These are phyloP conservation scores for Halictus rubicundus DNA, from an alignment of 1,140 invertebrate genomes.

Conservation along the genomic window DNA sequence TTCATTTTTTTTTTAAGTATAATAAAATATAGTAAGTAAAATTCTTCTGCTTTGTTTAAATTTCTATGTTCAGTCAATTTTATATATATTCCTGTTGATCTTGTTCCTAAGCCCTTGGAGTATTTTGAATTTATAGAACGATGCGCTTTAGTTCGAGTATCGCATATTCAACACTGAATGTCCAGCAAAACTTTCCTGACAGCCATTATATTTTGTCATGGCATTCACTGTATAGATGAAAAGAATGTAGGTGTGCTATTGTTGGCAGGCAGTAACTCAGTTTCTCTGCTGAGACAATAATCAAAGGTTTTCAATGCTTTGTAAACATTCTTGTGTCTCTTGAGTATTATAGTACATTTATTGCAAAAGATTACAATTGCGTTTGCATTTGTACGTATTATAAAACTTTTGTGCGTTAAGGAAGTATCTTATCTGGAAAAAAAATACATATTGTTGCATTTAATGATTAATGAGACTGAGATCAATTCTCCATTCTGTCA, in stretches of 20 bases:
- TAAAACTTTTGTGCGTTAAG: slow-evolving; percentile 44
- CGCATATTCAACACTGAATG: slow-evolving; percentile 44
- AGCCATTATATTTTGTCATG: slow-evolving; percentile 72
- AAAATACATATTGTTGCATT: slow-evolving; percentile 1
- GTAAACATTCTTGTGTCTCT: slow-evolving; percentile 56
- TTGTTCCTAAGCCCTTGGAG: slow-evolving; percentile 61
- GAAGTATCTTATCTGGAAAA: slow-evolving; percentile 58
- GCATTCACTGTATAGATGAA: slow-evolving; percentile 64
- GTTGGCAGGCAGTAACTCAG: slow-evolving; percentile 71
- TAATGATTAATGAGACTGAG: neutral
- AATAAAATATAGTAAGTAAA: slow-evolving; percentile 64
- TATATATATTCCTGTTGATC: slow-evolving; percentile 43
- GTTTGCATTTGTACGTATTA: slow-evolving; percentile 52
- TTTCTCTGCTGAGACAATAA: slow-evolving; percentile 67
- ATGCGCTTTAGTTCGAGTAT: slow-evolving; percentile 43
- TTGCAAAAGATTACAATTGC: slow-evolving; percentile 58
- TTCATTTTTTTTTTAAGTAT: slow-evolving; percentile 34
- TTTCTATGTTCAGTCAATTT: slow-evolving; percentile 58
- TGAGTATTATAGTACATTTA: slow-evolving; percentile 70
- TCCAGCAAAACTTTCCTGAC: slow-evolving; percentile 46
- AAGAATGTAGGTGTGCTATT: slow-evolving; percentile 69
- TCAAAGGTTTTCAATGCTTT: slow-evolving; percentile 61
- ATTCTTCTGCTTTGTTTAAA: slow-evolving; percentile 46
- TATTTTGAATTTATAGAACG: slow-evolving; percentile 50
- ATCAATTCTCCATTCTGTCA: neutral